Evolutionary conservation across 2,888 invertebrate genomes (phyloP).

Genomic region (Zaprionus obscuricornis): DNA sequence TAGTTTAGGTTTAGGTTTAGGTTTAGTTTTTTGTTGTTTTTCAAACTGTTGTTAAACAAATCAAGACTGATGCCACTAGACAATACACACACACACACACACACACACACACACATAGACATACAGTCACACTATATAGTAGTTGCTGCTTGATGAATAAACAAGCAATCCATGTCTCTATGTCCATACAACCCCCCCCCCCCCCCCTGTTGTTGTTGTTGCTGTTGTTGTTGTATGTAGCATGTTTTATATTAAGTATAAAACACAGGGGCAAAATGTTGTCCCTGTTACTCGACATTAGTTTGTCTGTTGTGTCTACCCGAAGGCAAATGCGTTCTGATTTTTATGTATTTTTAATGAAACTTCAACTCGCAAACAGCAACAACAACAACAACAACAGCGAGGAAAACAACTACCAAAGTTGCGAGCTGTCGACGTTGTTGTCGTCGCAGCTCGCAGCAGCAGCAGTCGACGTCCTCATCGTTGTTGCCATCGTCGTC

Average conservation of each 20-base stretch:
- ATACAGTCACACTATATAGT: neutral
- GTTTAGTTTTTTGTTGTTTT: slow-evolving; percentile 23
- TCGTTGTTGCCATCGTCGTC: no score
- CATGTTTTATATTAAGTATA: slow-evolving; percentile 30
- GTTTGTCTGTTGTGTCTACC: slow-evolving; percentile 25
- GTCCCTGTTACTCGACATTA: slow-evolving; percentile 13
- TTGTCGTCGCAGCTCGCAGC: no score
- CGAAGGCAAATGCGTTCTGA: slow-evolving; percentile 54
- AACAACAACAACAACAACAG: neutral
- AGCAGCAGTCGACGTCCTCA: no score
- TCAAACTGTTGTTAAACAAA: slow-evolving; percentile 55
- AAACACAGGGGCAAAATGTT: slow-evolving; percentile 6
- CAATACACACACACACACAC: slow-evolving; percentile 12
- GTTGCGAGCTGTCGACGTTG: slow-evolving; percentile 43
- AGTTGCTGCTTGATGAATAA: slow-evolving; percentile 29
- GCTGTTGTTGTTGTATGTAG: no score
- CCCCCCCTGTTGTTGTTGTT: neutral
- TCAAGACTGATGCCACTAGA: slow-evolving; percentile 37
- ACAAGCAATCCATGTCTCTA: slow-evolving; percentile 22
- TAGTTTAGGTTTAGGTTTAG: slow-evolving; percentile 45
- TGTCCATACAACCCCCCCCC: slow-evolving; percentile 6
- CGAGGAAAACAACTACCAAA: slow-evolving; percentile 22
- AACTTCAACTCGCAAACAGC: slow-evolving; percentile 52
- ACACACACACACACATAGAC: neutral
- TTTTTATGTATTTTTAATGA: slow-evolving; percentile 75